Percentiles rank a stretch among this genome's conserved stretches.
phyloP scores from a whole-genome alignment of 2,888 invertebrate species.

The Agriopis aurantiaria region DNA sequence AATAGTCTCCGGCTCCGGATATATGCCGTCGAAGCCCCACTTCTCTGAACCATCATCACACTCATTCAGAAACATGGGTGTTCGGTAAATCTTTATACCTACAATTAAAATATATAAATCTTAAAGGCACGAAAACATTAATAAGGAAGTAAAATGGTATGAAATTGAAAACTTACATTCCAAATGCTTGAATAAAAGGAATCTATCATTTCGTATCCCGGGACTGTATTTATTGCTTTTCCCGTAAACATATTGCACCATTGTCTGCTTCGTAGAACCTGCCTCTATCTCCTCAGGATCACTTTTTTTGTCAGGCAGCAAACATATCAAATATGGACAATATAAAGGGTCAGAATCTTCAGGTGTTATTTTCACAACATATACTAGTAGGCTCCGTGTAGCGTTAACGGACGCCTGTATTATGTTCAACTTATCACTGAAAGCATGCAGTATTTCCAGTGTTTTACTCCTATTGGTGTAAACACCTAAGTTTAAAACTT shows the following conservation, averaged over 20 bases:
- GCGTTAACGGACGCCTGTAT: constrained; percentile 93
- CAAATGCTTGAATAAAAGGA: constrained; percentile 91
- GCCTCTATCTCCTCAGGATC: constrained; percentile 76
- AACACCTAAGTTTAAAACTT: constrained; percentile 84
- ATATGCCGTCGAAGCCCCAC: constrained; percentile 86
- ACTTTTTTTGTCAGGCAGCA: constrained; percentile 75
- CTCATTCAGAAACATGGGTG: constrained; percentile 80
- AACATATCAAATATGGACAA: constrained; percentile 88
- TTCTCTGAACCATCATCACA: constrained; percentile 80
- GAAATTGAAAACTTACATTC: constrained; percentile 87
- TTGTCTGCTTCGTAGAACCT: constrained; percentile 89
- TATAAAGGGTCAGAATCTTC: constrained; percentile 81
- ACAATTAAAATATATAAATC: constrained; percentile 37
- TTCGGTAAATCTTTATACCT: constrained; percentile 79
- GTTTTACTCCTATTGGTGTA: constrained; percentile 88
- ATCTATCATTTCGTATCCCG: constrained; percentile 87
- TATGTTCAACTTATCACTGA: constrained; percentile 88
- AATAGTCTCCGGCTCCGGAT: constrained; percentile 84
- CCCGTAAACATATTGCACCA: constrained; percentile 92
- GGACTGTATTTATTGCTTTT: constrained; percentile 83
- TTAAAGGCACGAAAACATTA: not conserved
- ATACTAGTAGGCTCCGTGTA: constrained; percentile 88
- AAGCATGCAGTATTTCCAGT: constrained; percentile 87
- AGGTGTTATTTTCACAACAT: constrained; percentile 87
- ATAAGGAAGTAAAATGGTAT: not conserved